Base-by-base conservation (phyloP, 2,888 invertebrate species). In the Chymomyza caudatula region DNA sequence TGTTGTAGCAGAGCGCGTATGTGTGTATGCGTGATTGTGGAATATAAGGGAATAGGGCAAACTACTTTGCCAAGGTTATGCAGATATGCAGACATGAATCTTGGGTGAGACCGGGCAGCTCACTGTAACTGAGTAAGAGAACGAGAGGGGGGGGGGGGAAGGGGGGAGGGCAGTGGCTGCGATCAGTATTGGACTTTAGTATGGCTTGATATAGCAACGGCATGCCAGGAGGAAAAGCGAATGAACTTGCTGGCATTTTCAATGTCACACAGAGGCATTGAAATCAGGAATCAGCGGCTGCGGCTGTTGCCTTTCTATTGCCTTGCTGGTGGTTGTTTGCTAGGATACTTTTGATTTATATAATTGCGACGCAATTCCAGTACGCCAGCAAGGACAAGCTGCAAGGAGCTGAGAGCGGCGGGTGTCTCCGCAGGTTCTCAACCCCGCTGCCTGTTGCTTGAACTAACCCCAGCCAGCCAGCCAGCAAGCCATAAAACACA, bases 51-150 rank as follows among this genome's bases (percentile, higher is more conserved):
- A n/a, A 51, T n/a, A 63, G 52, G 23, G 42, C 88, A 88, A 87
- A 87, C 88, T 87, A 79, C 88, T 86, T 85, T 82, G 82, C 84
- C 87, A 88, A 88, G 87, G 87, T 86, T 88, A 71, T 56, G 51
- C 42, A 63, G 54, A 55, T 22, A 52, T 47, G 20, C 44, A 44
- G 51, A 5, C 2, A 11, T 44, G 47, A n/a, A 63, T 19, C 43
- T 54, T 23, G 63, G 29, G 43, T 20, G 49, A n/a, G 58, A 8
- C 15, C n/a, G 55, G 58, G 2, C 15, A 5, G 55, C 25, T 29
- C 29, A 29, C 5, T 29, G 5, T 29, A n/a, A n/a, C 3, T 17
- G 55, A 17, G 42, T 15, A 25, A 13, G 8, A 29, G 22, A 44
- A 55, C 44, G 53, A 53, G 51, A 19, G 56, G 17, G 44, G 29